phyloP scores from a whole-genome alignment of 2,888 invertebrate genomes.

The Peribatodes rhomboidaria region DNA sequence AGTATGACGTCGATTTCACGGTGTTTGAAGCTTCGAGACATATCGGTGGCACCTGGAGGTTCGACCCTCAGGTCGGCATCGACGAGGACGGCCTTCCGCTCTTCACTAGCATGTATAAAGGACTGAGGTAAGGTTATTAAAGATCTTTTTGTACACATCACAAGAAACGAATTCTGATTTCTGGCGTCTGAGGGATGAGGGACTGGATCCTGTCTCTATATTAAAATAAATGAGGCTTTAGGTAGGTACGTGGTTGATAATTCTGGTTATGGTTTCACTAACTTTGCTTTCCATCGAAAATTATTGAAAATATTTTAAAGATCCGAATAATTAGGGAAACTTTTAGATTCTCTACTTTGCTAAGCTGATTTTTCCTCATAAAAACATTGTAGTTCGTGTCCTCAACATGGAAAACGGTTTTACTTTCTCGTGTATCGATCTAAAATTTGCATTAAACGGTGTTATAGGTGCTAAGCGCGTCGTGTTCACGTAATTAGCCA shows the following conservation, averaged over 20 bases:
- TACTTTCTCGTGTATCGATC: neutral
- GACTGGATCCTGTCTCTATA: neutral
- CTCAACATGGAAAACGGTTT: neutral
- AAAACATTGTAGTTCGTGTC: no score
- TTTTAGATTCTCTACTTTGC: no score
- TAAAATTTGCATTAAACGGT: neutral
- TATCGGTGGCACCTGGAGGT: slow-evolving; percentile 94
- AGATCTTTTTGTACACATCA: no score
- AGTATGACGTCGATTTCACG: slow-evolving; percentile 81
- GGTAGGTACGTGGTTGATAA: no score
- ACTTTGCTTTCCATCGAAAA: no score
- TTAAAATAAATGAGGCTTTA: neutral
- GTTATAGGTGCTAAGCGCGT: slow-evolving; percentile 13
- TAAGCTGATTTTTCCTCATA: no score
- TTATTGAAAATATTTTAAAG: no score
- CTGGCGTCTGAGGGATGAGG: no score
- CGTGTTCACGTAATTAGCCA: slow-evolving; percentile 31
- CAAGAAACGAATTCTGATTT: no score
- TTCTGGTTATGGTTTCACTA: no score
- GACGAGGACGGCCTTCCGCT: slow-evolving; percentile 90
- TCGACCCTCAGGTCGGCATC: slow-evolving; percentile 87
- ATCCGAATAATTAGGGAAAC: no score
- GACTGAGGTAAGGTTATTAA: slow-evolving; percentile 78
- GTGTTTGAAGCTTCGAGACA: slow-evolving; percentile 90
- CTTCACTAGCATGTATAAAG: slow-evolving; percentile 93